phyloP scores from a whole-genome alignment of 2,797 vertebrate species.

The Myotis findleyi region DNA sequence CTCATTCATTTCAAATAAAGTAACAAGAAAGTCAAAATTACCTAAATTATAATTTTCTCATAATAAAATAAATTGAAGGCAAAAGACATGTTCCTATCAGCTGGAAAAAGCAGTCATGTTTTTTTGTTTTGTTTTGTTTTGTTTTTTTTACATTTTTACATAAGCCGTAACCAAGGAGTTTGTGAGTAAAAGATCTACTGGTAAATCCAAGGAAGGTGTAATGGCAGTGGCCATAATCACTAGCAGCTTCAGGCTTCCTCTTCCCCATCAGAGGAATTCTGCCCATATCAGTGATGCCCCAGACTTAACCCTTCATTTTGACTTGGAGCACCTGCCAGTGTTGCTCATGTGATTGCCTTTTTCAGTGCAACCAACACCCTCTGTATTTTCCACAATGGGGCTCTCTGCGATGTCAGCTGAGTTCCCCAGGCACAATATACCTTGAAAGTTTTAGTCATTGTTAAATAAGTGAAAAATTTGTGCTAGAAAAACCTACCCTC shows the following conservation, averaged over 20 bases:
- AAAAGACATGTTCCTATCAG: neutral
- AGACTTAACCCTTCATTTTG: neutral
- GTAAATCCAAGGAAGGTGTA: neutral
- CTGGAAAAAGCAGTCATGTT: neutral
- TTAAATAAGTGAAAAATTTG: slow-evolving; percentile 4
- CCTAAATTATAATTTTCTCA: neutral
- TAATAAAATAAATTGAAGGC: slow-evolving; percentile 22
- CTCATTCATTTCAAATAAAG: slow-evolving; percentile 13
- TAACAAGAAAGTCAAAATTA: slow-evolving; percentile 18
- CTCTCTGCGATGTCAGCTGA: neutral
- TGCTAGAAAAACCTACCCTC: neutral
- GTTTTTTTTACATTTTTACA: slow-evolving; percentile 4
- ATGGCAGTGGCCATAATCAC: neutral
- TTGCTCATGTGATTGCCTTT: neutral
- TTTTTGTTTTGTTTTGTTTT: neutral
- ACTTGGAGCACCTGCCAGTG: neutral
- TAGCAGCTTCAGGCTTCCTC: neutral
- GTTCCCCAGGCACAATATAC: neutral
- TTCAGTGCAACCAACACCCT: neutral
- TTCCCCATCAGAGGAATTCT: neutral
- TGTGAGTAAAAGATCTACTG: neutral
- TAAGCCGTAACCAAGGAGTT: neutral
- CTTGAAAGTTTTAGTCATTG: neutral
- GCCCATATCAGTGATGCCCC: neutral
- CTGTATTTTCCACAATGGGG: neutral